Conservation (phyloP, 2,797 vertebrate genomes). For the Rhincodon typus region DNA sequence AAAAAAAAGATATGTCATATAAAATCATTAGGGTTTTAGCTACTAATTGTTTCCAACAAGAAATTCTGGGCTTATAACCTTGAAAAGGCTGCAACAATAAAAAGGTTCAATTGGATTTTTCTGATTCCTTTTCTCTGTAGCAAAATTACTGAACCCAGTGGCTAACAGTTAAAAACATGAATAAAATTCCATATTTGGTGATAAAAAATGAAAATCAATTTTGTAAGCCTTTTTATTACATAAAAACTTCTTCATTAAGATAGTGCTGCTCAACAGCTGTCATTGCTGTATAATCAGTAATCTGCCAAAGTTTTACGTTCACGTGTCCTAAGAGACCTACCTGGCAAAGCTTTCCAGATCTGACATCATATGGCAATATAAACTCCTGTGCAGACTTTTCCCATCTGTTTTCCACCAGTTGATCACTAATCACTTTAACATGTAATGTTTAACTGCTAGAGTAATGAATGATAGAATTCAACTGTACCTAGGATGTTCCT, state of each 20-base stretch:
- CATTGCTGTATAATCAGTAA: not conserved
- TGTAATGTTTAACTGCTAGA: not conserved
- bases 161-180: not conserved
- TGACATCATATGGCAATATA: not conserved
- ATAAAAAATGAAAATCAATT: not conserved
- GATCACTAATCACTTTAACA: conserved; percentile 22
- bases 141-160: not conserved
- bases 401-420: not conserved
- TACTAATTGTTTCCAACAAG: not conserved
- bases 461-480: not conserved
- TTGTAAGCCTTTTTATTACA: not conserved
- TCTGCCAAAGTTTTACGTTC: not conserved
- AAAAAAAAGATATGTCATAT: not conserved
- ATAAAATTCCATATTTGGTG: not conserved
- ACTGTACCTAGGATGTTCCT: not conserved
- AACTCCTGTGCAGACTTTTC: not conserved
- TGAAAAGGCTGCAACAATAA: not conserved
- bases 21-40: not conserved
- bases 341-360: not conserved
- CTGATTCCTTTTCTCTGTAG: not conserved
- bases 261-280: not conserved
- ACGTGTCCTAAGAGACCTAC: not conserved
- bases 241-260: not conserved
- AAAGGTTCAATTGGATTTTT: not conserved
- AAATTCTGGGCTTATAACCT: not conserved